Conservation (phyloP, 2,888 invertebrate genomes). For the Linnaemya tessellans region DNA sequence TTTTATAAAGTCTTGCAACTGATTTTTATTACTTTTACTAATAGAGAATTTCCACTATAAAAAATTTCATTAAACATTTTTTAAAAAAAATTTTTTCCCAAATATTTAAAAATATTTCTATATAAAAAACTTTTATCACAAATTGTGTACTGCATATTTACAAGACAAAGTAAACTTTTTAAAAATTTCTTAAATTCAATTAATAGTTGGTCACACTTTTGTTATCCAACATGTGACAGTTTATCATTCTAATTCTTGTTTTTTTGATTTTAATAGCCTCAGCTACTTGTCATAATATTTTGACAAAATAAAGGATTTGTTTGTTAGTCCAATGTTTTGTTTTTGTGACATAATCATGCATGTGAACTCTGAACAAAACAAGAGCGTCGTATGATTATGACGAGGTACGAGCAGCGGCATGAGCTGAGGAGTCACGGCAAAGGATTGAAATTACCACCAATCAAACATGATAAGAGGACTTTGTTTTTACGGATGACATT, state of each 20-base stretch:
- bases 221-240: conserved; percentile 18
- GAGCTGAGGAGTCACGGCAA: conserved; percentile 35
- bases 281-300: conserved; percentile 68
- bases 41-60: no score
- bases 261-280: conserved; percentile 33
- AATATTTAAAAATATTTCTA: no score
- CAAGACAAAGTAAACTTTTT: no score
- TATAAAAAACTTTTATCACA: no score
- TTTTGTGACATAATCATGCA: conserved; percentile 56
- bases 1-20: no score
- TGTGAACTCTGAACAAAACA: conserved; percentile 5
- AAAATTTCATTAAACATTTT: no score
- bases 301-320: conserved; percentile 67
- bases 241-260: not conserved
- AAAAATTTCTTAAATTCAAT: no score
- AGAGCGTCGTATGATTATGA: conserved; percentile 45
- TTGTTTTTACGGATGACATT: conserved; percentile 31
- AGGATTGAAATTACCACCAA: conserved; percentile 41
- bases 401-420: not conserved
- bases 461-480: conserved; percentile 27
- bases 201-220: conserved; percentile 32
- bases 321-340: conserved; percentile 48
- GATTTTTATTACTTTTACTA: no score
- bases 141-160: no score
- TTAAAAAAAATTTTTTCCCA: no score